phyloP scores from a whole-genome alignment of 2,888 invertebrate species.

The Hypolimnas misippus region DNA sequence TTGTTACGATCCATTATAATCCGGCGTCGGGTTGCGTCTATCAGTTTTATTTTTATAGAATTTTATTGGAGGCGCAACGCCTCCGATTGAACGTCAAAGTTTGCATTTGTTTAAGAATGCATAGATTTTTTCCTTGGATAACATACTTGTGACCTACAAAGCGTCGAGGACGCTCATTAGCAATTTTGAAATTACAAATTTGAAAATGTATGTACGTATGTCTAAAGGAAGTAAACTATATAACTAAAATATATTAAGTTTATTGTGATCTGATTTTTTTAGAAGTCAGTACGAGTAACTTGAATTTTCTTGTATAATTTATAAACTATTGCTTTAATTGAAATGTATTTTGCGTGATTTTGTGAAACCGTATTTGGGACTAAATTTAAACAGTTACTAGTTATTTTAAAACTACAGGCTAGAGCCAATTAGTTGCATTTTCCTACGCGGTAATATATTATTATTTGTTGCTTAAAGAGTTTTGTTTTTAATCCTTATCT shows the following conservation, averaged over 20 bases:
- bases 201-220: constrained; percentile 33
- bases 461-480: constrained; percentile 60
- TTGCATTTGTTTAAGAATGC: constrained; percentile 81
- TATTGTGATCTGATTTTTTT: constrained; percentile 68
- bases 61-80: constrained; percentile 60
- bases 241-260: constrained; percentile 52
- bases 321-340: constrained; percentile 60
- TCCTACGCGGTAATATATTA: constrained; percentile 52
- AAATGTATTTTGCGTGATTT: constrained; percentile 58
- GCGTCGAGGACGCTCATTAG: constrained; percentile 54
- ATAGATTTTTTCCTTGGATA: constrained; percentile 60
- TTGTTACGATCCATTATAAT: constrained; percentile 16
- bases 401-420: constrained; percentile 40
- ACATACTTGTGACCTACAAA: constrained; percentile 46
- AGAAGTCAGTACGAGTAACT: constrained; percentile 69
- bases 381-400: constrained; percentile 32
- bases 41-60: constrained; percentile 70
- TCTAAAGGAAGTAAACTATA: constrained; percentile 37
- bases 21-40: constrained; percentile 70
- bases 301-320: constrained; percentile 65
- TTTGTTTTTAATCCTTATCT: constrained; percentile 57
- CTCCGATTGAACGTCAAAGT: constrained; percentile 60
- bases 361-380: constrained; percentile 41
- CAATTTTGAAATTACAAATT: constrained; percentile 45
- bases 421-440: constrained; percentile 54